phyloP scores from a whole-genome alignment of 2,888 invertebrate genomes.

The Neocrepidodera transversa region DNA sequence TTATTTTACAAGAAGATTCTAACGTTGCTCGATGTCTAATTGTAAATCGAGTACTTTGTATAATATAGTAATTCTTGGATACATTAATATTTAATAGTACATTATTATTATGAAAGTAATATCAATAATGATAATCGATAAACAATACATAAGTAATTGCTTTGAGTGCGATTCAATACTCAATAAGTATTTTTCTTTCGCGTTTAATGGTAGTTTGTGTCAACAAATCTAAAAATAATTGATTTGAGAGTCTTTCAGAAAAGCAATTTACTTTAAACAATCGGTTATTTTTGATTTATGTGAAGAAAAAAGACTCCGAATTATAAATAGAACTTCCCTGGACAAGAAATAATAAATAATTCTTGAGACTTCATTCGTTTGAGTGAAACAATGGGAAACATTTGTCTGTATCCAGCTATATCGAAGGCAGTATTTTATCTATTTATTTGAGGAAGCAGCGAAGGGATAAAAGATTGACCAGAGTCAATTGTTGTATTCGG shows the following conservation, averaged over 20 bases:
- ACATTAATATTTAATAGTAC: too few relatives aligned
- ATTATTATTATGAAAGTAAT: too few relatives aligned
- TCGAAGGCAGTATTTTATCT: constrained; percentile 39
- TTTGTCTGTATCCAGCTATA: constrained; percentile 36
- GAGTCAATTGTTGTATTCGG: constrained; percentile 43
- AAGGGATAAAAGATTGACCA: constrained; percentile 44
- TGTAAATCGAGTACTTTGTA: too few relatives aligned
- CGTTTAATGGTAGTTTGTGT: too few relatives aligned
- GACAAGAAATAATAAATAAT: constrained; percentile 36
- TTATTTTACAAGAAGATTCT: too few relatives aligned
- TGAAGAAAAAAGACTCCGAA: constrained; percentile 10
- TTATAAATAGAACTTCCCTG: constrained; percentile 15
- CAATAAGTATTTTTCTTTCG: too few relatives aligned
- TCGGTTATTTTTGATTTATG: constrained; percentile 5
- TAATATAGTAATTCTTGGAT: too few relatives aligned
- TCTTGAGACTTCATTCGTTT: constrained; percentile 35
- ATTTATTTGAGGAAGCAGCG: constrained; percentile 37
- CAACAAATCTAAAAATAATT: too few relatives aligned
- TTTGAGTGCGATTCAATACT: too few relatives aligned
- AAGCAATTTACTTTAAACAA: constrained; percentile 13
- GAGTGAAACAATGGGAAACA: constrained; percentile 40
- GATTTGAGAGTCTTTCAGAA: constrained; percentile 9
- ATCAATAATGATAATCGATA: too few relatives aligned
- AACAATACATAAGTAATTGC: too few relatives aligned
- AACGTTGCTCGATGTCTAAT: too few relatives aligned